Evolutionary conservation across 2,888 invertebrate genomes (phyloP).

Genomic region (Pyrgus malvae): DNA sequence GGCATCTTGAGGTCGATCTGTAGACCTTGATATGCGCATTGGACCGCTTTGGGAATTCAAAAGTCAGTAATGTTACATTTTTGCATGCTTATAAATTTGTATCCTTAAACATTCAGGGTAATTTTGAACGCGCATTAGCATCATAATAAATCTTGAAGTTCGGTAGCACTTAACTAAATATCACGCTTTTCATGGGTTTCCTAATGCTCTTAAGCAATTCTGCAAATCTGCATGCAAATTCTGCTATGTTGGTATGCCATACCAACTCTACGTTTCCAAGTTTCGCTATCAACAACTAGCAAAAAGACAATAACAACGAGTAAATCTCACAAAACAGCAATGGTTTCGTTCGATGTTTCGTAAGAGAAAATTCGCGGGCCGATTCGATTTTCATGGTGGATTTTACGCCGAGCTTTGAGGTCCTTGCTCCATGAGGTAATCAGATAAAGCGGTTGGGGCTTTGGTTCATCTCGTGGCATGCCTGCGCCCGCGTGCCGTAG

Average conservation of each 20-base stretch:
- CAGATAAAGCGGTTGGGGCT: conserved; percentile 65
- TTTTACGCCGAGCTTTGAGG: conserved; percentile 74
- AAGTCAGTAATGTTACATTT: conserved; percentile 12
- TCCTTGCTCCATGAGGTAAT: conserved; percentile 74
- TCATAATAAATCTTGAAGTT: too few relatives aligned
- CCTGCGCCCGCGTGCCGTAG: conserved; percentile 42
- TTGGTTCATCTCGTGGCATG: conserved; percentile 60
- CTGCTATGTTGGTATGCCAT: too few relatives aligned
- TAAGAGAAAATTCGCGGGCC: conserved; percentile 60
- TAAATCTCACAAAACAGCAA: background rate
- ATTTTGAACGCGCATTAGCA: too few relatives aligned
- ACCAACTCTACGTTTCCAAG: too few relatives aligned
- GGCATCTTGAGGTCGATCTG: conserved; percentile 43
- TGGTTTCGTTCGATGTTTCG: conserved; percentile 34
- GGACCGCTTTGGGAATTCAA: conserved; percentile 24
- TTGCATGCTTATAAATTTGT: too few relatives aligned
- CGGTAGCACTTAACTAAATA: too few relatives aligned
- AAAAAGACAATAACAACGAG: background rate
- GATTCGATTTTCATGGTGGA: conserved; percentile 69
- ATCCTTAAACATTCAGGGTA: too few relatives aligned
- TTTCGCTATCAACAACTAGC: too few relatives aligned
- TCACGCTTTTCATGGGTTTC: too few relatives aligned
- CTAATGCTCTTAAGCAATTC: too few relatives aligned
- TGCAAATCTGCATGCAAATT: too few relatives aligned
- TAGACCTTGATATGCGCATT: conserved; percentile 32